Evolutionary conservation across 2,888 invertebrate species (phyloP), one percentile per base, ranked within the genome.

Genomic region (Adelphocoris suturalis): DNA sequence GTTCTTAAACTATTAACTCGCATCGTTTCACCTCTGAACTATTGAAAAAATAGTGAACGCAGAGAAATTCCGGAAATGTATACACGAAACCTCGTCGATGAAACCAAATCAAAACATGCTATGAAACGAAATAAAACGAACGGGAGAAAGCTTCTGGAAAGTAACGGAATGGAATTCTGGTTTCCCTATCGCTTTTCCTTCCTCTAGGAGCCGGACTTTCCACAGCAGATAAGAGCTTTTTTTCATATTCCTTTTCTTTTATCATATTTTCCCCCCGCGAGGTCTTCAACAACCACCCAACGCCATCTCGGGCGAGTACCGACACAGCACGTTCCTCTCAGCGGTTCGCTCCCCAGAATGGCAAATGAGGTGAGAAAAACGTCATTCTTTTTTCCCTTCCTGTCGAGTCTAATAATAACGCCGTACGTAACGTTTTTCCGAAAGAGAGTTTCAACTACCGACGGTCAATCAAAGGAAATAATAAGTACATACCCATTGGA

Each of bases 341-440:
- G 23, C 12, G 4, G 23, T 23, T 23, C 5, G 23, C 23, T 68
- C 23, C 2, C 23, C 19, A 68, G 68, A 68, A 68, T 68, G 68
- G 68, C 68, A 27, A 68, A 68, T 68, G 68, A 68, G 68, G 68
- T 68, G 68, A 68, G 27, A 68, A 37, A 68, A 68, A 68, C 68
- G 68, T 27, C 68, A 68, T 68, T 68, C 68, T 68, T 68, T 13
- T 23, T 68, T 37, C 37, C 37, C 7, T 37, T 7, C 23, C 68
- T 23, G 27, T 11, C 23, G 23, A 23, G 68, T 68, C 23, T 68
- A 68, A 68, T 68, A 68, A 23, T 23, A 68, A 3, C 27, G 7
- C 37, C 27, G 68, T 68, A 68, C 68, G 68, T 68, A 19, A 23
- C 68, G 12, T 1, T 68, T 27, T 11, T 23, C 7, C 9, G 13